Percentiles rank a stretch among this genome's conserved stretches.
These are phyloP conservation scores for Phoxinus phoxinus DNA, from an alignment of 2,113 vertebrate genomes.

Conservation along the genomic window DNA sequence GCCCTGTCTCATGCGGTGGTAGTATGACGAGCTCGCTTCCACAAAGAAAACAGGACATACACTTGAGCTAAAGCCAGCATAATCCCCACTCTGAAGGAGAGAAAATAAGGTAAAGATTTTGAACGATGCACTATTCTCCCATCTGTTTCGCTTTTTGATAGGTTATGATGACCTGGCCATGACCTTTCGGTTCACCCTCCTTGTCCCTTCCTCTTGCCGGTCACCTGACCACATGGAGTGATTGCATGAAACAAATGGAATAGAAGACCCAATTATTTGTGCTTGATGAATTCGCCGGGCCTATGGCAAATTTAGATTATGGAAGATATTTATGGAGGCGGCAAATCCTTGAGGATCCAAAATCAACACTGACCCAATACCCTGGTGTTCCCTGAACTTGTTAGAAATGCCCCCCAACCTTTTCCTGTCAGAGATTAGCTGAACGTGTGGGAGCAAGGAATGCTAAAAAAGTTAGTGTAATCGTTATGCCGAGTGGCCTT, in stretches of 20 bases:
- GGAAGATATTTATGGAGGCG: not conserved
- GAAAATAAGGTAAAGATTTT: constrained; percentile 44
- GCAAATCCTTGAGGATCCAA: not conserved
- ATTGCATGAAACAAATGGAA: constrained; percentile 44
- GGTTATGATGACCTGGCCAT: constrained; percentile 52
- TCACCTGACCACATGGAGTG: constrained; percentile 46
- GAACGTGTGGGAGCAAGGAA: constrained; percentile 24
- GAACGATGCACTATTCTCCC: constrained; percentile 20
- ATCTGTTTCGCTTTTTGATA: constrained; percentile 59
- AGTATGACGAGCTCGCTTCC: constrained; percentile 4
- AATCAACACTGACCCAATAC: constrained; percentile 37
- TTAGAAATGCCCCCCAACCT: constrained; percentile 36
- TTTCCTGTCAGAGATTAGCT: constrained; percentile 27
- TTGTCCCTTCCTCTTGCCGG: not conserved
- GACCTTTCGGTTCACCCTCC: constrained; percentile 42
- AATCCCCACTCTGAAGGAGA: constrained; percentile 53
- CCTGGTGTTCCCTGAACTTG: constrained; percentile 33
- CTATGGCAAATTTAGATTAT: constrained; percentile 40
- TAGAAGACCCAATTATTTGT: constrained; percentile 31
- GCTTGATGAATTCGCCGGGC: constrained; percentile 41
- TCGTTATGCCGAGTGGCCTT: constrained; percentile 33
- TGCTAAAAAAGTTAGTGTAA: constrained; percentile 40
- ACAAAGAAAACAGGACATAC: constrained; percentile 36
- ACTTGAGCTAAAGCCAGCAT: constrained; percentile 46
- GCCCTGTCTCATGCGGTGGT: not conserved